phyloP scores from a whole-genome alignment of 2,888 invertebrate genomes.

The Dicycla oo region DNA sequence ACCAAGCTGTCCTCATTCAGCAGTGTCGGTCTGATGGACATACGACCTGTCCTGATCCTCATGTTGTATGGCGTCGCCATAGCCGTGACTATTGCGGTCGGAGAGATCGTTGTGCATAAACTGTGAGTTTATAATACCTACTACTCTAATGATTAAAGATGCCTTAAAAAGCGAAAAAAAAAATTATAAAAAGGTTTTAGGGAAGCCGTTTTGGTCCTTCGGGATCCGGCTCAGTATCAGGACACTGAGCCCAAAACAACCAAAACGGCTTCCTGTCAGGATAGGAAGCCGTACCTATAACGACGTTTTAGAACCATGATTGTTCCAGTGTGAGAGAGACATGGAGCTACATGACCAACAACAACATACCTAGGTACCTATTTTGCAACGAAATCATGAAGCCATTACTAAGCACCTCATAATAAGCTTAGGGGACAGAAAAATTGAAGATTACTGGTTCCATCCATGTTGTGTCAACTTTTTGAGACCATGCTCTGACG shows the following conservation, averaged over 20 bases:
- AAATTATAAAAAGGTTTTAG: no score
- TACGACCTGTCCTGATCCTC: conserved; percentile 82
- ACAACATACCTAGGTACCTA: no score
- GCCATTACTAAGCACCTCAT: no score
- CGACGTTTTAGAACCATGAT: background rate
- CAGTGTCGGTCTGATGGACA: conserved; percentile 86
- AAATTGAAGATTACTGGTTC: no score
- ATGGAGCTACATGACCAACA: background rate
- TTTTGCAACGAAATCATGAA: background rate
- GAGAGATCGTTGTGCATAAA: conserved; percentile 71
- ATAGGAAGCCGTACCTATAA: background rate
- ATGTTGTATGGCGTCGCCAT: conserved; percentile 81
- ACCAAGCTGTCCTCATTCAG: conserved; percentile 78
- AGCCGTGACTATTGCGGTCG: conserved; percentile 69
- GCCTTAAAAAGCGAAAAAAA: background rate
- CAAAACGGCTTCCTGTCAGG: no score
- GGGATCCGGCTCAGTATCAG: background rate
- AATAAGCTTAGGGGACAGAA: no score
- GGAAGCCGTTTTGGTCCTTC: no score
- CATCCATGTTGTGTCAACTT: background rate
- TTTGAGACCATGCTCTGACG: background rate
- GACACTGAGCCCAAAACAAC: no score
- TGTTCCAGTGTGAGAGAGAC: background rate
- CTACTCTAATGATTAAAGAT: no score
- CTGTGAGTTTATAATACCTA: conserved; percentile 64